Conservation (phyloP, 2,888 invertebrate species). For the Sphecodes monilicornis region DNA sequence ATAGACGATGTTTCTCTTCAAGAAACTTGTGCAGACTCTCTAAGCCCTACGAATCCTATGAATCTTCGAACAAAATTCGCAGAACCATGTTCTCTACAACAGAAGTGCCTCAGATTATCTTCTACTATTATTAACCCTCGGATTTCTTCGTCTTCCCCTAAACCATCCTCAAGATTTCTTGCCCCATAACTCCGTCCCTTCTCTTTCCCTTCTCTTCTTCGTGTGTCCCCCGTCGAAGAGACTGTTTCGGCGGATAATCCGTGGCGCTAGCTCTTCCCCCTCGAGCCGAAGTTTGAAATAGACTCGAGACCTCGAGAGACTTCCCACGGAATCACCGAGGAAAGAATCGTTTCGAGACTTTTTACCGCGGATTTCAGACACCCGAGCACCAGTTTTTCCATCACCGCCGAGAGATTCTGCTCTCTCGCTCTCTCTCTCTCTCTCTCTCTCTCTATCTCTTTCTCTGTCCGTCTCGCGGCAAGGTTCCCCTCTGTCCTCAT, state of each 20-base stretch:
- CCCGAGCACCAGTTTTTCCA: constrained; percentile 16
- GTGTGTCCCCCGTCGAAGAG: neutral
- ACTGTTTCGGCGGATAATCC: constrained; percentile 7
- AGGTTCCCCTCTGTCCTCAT: neutral
- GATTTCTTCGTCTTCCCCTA: neutral
- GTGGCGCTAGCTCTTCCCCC: neutral
- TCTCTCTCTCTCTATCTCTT: neutral
- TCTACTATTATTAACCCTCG: neutral
- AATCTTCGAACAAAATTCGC: neutral
- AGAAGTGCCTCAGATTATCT: neutral
- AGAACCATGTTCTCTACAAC: neutral
- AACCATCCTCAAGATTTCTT: neutral
- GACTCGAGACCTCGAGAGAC: constrained; percentile 8
- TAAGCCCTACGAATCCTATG: neutral
- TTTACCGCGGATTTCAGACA: neutral
- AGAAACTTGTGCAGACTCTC: neutral
- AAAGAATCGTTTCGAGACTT: constrained; percentile 17
- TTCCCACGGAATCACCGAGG: constrained; percentile 14
- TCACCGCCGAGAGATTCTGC: constrained; percentile 8
- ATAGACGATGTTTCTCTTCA: neutral
- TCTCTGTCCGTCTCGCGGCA: neutral
- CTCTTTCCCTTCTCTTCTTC: neutral
- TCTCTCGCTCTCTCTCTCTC: neutral
- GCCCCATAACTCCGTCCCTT: neutral
- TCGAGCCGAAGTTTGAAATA: constrained; percentile 18